Conservation (phyloP, 1,140 invertebrate species). For the Lysiphlebus fabarum region DNA sequence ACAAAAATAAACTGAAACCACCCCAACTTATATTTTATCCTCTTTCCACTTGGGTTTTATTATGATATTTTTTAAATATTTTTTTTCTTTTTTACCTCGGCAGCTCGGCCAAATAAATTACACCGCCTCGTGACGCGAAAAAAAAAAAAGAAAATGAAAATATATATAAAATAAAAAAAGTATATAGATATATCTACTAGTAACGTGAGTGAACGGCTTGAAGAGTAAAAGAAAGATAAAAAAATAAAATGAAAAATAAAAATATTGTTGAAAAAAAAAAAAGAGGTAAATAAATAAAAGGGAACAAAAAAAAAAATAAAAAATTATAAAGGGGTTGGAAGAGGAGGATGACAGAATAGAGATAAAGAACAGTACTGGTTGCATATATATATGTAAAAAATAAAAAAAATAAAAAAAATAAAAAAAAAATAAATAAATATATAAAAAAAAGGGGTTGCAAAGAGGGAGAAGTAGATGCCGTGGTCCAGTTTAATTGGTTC, state of each 20-base stretch:
- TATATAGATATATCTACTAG: too few species aligned
- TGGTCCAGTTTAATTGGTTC: slow-evolving; percentile 53
- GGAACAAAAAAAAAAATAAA: slow-evolving; percentile 5
- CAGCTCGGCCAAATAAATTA: slow-evolving; percentile 54
- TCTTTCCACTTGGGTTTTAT: slow-evolving; percentile 1
- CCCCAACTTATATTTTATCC: slow-evolving; percentile 22
- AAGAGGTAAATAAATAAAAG: neutral
- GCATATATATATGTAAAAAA: too few species aligned
- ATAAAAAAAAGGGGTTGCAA: slow-evolving; percentile 8
- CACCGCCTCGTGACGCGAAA: slow-evolving; percentile 55
- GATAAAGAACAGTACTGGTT: neutral
- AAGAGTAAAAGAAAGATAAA: slow-evolving; percentile 25
- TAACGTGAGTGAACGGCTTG: slow-evolving; percentile 37
- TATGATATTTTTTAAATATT: slow-evolving; percentile 2
- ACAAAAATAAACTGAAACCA: slow-evolving; percentile 53
- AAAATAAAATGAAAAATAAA: too few species aligned
- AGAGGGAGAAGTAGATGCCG: slow-evolving; percentile 9
- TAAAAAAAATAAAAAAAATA: slow-evolving; percentile 33
- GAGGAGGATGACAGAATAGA: neutral
- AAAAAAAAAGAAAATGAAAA: too few species aligned
- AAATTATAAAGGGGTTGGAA: neutral
- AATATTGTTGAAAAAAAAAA: neutral
- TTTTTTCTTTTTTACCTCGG: slow-evolving; percentile 26
- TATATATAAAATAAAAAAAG: too few species aligned
- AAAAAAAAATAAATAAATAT: slow-evolving; percentile 21